These are phyloP conservation scores for Indri indri DNA, from an alignment of 2,113 vertebrate genomes.

Conservation along the genomic window DNA sequence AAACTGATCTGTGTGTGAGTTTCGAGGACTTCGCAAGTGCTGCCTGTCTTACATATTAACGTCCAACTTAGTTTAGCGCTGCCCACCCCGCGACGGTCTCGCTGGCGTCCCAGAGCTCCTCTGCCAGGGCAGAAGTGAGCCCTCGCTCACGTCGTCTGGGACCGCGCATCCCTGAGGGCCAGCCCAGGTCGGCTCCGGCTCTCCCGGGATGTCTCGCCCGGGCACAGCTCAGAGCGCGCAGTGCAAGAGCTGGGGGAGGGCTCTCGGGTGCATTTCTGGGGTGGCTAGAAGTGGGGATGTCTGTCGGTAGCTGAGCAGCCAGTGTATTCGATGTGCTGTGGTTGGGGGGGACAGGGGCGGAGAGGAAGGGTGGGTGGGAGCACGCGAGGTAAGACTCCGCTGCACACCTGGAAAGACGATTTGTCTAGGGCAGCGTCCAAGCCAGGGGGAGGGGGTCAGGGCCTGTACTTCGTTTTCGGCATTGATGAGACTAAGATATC, in stretches of 20 bases:
- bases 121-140: background rate
- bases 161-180: background rate
- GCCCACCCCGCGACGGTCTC: no score
- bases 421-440: background rate
- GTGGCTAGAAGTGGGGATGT: background rate
- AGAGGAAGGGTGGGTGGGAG: background rate
- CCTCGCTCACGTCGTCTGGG: rapidly evolving
- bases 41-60: rapidly evolving
- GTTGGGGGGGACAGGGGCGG: background rate
- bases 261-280: background rate
- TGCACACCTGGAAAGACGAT: background rate
- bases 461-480: background rate
- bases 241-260: background rate
- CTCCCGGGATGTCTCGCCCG: background rate
- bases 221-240: background rate
- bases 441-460: background rate
- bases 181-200: background rate
- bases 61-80: no score
- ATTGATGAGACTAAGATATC: background rate
- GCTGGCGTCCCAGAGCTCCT: background rate
- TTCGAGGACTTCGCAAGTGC: background rate
- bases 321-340: background rate
- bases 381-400: background rate
- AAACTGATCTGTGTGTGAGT: background rate
- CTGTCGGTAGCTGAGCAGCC: background rate